phyloP scores from a whole-genome alignment of 2,888 invertebrate genomes.

The Pollenia griseotomentosa region DNA sequence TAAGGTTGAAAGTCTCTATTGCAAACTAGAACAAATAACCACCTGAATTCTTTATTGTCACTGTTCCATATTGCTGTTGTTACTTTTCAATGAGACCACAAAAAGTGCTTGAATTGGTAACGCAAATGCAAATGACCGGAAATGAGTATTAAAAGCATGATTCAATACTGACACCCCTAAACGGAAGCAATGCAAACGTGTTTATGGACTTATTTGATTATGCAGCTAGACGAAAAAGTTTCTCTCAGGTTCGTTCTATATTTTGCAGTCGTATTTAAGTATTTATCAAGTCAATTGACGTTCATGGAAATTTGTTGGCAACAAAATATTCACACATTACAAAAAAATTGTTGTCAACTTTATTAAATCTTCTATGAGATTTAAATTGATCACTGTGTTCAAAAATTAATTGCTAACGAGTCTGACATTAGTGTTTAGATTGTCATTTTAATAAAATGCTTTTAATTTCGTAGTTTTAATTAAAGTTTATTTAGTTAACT shows the following conservation, averaged over 20 bases:
- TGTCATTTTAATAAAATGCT: too few species aligned
- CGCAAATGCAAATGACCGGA: constrained; percentile 64
- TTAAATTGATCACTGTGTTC: constrained; percentile 31
- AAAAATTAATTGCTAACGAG: constrained; percentile 9
- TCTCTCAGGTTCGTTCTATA: background rate
- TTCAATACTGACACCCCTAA: constrained; percentile 28
- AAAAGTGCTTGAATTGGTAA: constrained; percentile 49
- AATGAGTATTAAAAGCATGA: constrained; percentile 66
- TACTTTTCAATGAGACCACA: constrained; percentile 54
- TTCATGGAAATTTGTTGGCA: constrained; percentile 1
- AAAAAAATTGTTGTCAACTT: background rate
- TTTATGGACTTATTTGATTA: constrained; percentile 5
- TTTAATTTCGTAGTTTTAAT: too few species aligned
- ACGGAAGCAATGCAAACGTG: constrained; percentile 19
- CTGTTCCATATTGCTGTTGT: background rate
- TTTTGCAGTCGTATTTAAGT: constrained; percentile 11
- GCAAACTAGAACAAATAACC: constrained; percentile 27
- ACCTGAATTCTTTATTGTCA: constrained; percentile 10
- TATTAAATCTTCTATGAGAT: constrained; percentile 34
- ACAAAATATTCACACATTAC: background rate
- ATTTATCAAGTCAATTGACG: constrained; percentile 27
- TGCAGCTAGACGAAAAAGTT: background rate
- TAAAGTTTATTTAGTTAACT: too few species aligned
- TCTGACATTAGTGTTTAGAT: background rate
- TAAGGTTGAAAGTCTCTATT: constrained; percentile 1